Conservation (phyloP, 1,140 invertebrate species). For the Sarcophaga bullata region DNA sequence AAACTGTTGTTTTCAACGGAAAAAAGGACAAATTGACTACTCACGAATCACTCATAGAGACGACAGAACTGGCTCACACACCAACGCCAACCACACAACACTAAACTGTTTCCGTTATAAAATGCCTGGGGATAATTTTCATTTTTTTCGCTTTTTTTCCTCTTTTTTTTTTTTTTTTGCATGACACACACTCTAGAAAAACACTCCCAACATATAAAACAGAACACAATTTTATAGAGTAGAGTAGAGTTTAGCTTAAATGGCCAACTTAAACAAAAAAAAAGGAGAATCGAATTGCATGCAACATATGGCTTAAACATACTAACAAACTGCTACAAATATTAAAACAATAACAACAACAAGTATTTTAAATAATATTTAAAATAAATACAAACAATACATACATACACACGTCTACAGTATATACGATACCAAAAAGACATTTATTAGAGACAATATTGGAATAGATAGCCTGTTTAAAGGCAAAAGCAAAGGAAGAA, state of each 20-base stretch:
- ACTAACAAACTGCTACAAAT: conserved; percentile 8
- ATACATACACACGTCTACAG: no score
- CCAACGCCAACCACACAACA: no score
- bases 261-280: neutral
- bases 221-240: neutral
- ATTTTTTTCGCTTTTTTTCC: neutral
- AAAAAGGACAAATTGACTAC: neutral
- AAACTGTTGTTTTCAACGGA: neutral
- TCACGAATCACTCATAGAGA: neutral
- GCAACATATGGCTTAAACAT: conserved; percentile 1
- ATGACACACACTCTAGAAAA: neutral
- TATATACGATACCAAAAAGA: no score
- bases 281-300: neutral
- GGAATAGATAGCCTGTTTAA: no score
- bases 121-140: conserved; percentile 3
- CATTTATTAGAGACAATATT: no score
- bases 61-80: no score
- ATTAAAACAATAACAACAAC: neutral
- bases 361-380: no score
- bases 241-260: neutral
- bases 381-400: no score
- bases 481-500: no score
- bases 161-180: neutral
- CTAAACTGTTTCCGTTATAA: conserved; percentile 7
- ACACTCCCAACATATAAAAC: neutral